Percentiles rank a stretch among this genome's conserved stretches.
These are phyloP conservation scores for Arrhopalites spinosus DNA, from an alignment of 2,888 invertebrate genomes.

Conservation along the genomic window DNA sequence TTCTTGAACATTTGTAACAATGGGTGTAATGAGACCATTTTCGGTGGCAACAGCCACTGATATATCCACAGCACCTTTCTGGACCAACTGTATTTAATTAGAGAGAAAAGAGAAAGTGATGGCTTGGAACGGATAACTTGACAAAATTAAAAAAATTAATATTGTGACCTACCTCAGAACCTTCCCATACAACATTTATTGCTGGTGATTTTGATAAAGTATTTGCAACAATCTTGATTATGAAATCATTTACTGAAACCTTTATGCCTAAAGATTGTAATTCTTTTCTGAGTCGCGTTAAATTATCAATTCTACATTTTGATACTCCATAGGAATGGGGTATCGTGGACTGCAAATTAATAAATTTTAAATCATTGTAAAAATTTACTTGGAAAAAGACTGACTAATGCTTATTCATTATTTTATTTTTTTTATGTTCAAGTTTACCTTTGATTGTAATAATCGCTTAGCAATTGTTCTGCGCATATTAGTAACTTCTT, in stretches of 20 bases:
- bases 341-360: slow-evolving; percentile 64
- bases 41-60: slow-evolving; percentile 71
- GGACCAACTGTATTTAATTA: slow-evolving; percentile 57
- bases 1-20: slow-evolving; percentile 65
- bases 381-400: too few relatives aligned
- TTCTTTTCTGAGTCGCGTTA: slow-evolving; percentile 63
- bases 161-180: slow-evolving; percentile 59
- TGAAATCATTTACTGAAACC: slow-evolving; percentile 70
- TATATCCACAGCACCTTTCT: slow-evolving; percentile 63
- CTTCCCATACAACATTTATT: slow-evolving; percentile 62
- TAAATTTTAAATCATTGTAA: too few relatives aligned
- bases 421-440: not conserved
- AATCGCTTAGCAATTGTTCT: slow-evolving; percentile 69
- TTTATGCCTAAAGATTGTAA: slow-evolving; percentile 64
- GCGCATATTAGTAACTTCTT: slow-evolving; percentile 67
- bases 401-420: too few relatives aligned
- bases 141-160: too few relatives aligned
- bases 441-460: slow-evolving; percentile 66
- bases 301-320: slow-evolving; percentile 64
- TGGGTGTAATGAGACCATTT: slow-evolving; percentile 70
- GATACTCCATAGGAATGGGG: slow-evolving; percentile 71
- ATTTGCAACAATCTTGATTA: slow-evolving; percentile 69
- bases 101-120: too few relatives aligned
- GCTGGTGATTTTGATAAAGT: slow-evolving; percentile 64
- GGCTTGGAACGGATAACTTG: too few relatives aligned